Evolutionary conservation across 2,888 invertebrate species (phyloP), one percentile per base, ranked within the genome.

Genomic region (Ophraella communa): DNA sequence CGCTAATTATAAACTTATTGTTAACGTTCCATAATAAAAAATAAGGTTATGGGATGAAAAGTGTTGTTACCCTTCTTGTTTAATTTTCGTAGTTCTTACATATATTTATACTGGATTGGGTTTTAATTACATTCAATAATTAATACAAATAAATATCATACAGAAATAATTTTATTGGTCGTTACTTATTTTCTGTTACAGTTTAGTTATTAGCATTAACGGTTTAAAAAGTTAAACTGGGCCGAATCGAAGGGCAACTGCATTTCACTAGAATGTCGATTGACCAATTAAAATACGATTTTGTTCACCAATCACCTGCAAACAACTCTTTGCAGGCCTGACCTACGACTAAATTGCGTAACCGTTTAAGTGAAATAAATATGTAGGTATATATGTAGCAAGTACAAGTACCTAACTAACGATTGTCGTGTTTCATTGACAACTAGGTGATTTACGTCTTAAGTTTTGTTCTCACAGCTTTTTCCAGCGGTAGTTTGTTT

Each of bases 211-310:
- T 42, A 49, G 58, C 65, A 64, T 67, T 64, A 65, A 66, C 53
- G 14, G 61, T 49, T 53, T 47, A 56, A 69, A 68, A 63, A 65
- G 65, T 71, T 67, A 66, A 72, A 62, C 69, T 74, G 70, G 74
- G 70, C 66, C 73, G 71, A 67, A 58, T 39, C 63, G 74, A 74
- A 74, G 74, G 74, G 74, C 72, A 67, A 72, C 74, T 63, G 70
- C 65, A 67, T 69, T 62, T 61, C 72, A 71, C 66, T 73, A 73
- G 73, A 74, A 73, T 72, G 74, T 70, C 65, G 70, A 60, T 58
- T 67, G 67, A 67, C 74, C 73, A 73, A 74, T 74, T 74, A 73
- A 70, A 73, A 63, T 54, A 42, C 71, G 68, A 69, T 69, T 66
- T 71, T 63, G 62, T 53, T 70, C 69, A 70, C 71, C 68, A 71